These are phyloP conservation scores for Phyllotreta cruciferae DNA, from an alignment of 2,888 invertebrate genomes.

Conservation along the genomic window DNA sequence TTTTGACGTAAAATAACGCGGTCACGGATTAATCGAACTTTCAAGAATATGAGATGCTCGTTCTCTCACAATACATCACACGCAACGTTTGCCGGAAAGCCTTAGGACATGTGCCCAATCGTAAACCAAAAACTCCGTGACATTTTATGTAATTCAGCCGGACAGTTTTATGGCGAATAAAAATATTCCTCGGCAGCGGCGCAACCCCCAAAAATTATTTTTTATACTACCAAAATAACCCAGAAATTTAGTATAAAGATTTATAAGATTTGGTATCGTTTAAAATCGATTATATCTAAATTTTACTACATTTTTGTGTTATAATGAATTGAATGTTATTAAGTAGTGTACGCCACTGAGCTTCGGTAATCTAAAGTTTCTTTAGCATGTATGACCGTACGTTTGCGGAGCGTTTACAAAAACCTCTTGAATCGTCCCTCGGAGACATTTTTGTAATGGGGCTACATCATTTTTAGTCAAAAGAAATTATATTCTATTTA, in stretches of 20 bases:
- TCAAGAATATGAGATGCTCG: conserved; percentile 7
- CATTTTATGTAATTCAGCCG: conserved; percentile 41
- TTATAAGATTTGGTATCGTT: too few relatives aligned
- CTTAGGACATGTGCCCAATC: conserved; percentile 39
- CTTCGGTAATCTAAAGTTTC: conserved; percentile 7
- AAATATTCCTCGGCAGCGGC: conserved; percentile 19
- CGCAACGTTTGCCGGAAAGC: conserved; percentile 27
- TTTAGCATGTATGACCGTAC: conserved; percentile 11
- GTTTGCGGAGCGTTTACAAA: conserved; percentile 2
- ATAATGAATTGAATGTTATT: background rate
- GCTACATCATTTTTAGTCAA: conserved; percentile 39
- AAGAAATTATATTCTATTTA: conserved; percentile 1
- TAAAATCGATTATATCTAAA: too few relatives aligned
- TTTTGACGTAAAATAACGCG: conserved; percentile 1
- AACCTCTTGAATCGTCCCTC: conserved; percentile 33
- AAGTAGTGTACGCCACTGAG: background rate
- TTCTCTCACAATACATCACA: conserved; percentile 24
- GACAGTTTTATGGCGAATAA: conserved; percentile 42
- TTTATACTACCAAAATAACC: too few relatives aligned
- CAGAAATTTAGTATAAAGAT: too few relatives aligned
- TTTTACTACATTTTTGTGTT: too few relatives aligned
- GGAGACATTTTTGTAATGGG: conserved; percentile 39
- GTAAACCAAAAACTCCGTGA: conserved; percentile 42
- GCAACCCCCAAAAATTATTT: background rate
- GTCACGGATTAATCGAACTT: conserved; percentile 16